Conservation (phyloP, 1,140 invertebrate genomes). For the Eulimnadia texana region DNA sequence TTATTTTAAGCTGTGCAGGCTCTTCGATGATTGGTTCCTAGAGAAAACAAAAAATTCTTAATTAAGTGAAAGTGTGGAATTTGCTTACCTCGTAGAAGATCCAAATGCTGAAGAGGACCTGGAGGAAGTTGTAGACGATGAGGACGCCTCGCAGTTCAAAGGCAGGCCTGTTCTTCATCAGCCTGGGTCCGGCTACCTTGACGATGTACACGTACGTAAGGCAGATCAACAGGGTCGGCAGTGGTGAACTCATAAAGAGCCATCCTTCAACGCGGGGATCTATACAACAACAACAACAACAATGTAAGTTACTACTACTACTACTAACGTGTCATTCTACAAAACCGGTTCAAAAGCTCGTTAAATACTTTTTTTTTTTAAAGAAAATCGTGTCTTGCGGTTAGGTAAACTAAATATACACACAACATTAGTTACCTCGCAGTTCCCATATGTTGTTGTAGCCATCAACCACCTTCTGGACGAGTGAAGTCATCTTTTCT, state of each 20-base stretch:
- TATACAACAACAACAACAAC: conserved; percentile 36
- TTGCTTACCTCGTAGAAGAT: conserved; percentile 48
- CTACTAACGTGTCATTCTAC: too few species aligned
- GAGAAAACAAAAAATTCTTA: conserved; percentile 18
- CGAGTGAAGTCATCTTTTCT: neutral
- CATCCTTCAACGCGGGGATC: conserved; percentile 69
- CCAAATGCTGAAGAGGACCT: conserved; percentile 57
- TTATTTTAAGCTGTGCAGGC: too few species aligned
- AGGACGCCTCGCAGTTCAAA: conserved; percentile 58
- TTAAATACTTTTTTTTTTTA: too few species aligned
- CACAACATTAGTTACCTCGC: neutral
- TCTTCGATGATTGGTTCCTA: too few species aligned
- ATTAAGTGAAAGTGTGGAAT: conserved; percentile 12
- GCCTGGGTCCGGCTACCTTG: conserved; percentile 53
- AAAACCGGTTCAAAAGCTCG: too few species aligned
- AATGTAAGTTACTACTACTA: too few species aligned
- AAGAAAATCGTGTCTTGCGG: too few species aligned
- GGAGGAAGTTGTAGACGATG: conserved; percentile 64
- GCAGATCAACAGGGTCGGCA: conserved; percentile 52
- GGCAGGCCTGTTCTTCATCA: conserved; percentile 64
- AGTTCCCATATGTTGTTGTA: neutral
- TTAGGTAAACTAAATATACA: too few species aligned
- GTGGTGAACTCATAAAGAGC: conserved; percentile 61
- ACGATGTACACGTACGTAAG: conserved; percentile 55
- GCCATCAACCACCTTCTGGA: neutral